Evolutionary conservation across 2,113 vertebrate genomes (phyloP).

Genomic region (Aix galericulata): DNA sequence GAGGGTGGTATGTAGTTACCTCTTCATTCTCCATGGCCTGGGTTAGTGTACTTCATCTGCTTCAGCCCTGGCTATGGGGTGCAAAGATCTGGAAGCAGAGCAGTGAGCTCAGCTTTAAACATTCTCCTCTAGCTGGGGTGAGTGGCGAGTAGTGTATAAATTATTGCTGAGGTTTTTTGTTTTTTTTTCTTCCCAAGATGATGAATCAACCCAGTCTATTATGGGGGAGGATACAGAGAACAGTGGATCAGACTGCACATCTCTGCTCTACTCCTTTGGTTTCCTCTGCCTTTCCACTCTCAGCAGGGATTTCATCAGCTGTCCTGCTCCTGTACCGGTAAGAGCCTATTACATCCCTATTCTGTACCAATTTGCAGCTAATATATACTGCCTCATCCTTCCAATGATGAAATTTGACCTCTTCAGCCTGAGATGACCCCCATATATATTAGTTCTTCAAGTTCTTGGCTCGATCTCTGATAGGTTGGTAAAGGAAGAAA

Average conservation of each 20-base stretch:
- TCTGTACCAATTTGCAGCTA: background rate
- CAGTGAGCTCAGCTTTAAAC: background rate
- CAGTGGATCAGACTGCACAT: background rate
- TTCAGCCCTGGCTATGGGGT: background rate
- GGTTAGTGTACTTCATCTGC: background rate
- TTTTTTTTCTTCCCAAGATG: background rate
- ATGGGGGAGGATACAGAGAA: background rate
- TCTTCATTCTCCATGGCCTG: background rate
- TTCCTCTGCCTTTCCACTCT: background rate
- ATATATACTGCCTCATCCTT: background rate
- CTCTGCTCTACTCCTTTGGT: background rate
- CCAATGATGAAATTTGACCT: background rate
- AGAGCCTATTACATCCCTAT: background rate
- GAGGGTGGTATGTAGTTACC: background rate
- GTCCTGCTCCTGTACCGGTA: background rate
- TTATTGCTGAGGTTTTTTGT: background rate
- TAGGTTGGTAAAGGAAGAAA: background rate
- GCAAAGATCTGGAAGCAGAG: background rate
- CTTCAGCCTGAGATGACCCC: background rate
- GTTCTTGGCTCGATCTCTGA: background rate
- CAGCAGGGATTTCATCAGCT: background rate
- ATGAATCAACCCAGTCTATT: background rate
- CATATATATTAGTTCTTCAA: background rate
- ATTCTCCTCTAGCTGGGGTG: background rate
- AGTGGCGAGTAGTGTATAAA: background rate